Base-by-base conservation (phyloP, 2,888 invertebrate species). In the Lottia scabra region DNA sequence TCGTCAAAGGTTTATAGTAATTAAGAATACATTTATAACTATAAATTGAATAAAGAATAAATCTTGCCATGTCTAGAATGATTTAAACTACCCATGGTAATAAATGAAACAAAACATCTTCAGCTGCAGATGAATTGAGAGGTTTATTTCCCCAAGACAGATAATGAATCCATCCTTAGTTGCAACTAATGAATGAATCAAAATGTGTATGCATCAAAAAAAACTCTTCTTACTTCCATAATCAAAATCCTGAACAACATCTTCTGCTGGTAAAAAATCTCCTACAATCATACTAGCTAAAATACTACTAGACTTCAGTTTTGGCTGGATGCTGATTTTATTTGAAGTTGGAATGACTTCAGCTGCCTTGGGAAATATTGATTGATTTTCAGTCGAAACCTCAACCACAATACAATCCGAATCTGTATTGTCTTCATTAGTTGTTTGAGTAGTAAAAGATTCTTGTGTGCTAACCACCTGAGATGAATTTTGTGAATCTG, bases 351-450 rank as follows among this genome's bases (percentile, higher is more conserved):
- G 12, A 13, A 23, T 23, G 15, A 23, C 19, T 56, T 30, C n/a
- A 8, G 65, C 65, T 23, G 73, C 76, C n/a, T 75, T 23, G 19
- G 19, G 19, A 23, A 13, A 56, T 19, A 23, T 56, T 23, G 56
- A 23, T 15, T n/a, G 56, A 23, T 56, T 56, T 12, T 56, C 56
- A 23, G 56, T 19, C 3, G 56, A 56, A 8, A 23, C 56, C 23
- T 56, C 56, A 8, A 56, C 23, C 2, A 56, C 56, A 10, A 56
- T 13, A 56, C 56, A 56, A 0, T 56, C 56, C 19, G 56, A 56
- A 8, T 23, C n/a, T 23, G 8, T 13, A 23, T 19, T 23, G 19
- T 10, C 12, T 23, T 23, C 19, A 19, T 8, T 56, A 12, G 19
- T 23, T 56, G 19, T 23, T 13, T 56, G 56, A 19, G 56, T 56